These are phyloP conservation scores for Cygnus atratus DNA, from an alignment of 2,113 vertebrate genomes.

Conservation along the genomic window DNA sequence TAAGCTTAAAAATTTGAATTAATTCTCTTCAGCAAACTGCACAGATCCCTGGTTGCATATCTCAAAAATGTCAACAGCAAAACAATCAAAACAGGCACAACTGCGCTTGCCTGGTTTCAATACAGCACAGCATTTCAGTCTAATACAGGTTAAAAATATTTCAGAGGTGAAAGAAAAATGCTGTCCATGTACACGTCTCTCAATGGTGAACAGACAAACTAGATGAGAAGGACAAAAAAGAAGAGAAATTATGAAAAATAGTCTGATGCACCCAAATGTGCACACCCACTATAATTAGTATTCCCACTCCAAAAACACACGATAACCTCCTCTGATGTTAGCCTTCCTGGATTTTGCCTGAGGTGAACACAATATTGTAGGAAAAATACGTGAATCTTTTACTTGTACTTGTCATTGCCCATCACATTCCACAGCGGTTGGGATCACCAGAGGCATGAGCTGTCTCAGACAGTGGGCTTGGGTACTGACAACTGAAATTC, in stretches of 20 bases:
- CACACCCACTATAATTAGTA: background rate
- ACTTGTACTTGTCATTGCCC: background rate
- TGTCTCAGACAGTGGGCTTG: background rate
- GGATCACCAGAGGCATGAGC: background rate
- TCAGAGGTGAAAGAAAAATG: background rate
- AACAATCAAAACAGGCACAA: background rate
- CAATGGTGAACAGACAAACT: background rate
- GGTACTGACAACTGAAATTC: background rate
- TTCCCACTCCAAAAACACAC: background rate
- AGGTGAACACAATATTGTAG: background rate
- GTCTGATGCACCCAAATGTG: background rate
- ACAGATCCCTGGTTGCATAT: background rate
- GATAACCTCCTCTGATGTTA: background rate
- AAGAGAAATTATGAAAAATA: background rate
- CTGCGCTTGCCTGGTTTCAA: background rate
- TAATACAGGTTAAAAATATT: background rate
- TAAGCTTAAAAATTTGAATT: background rate
- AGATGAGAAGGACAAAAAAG: background rate
- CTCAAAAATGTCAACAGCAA: conserved; percentile 6
- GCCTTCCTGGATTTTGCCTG: background rate
- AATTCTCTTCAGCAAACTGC: background rate
- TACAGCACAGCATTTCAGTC: background rate
- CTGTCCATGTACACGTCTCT: background rate
- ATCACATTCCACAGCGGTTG: background rate
- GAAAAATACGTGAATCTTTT: background rate